These are phyloP conservation scores for Barbus barbus DNA, from an alignment of 2,113 vertebrate genomes.

Conservation along the genomic window DNA sequence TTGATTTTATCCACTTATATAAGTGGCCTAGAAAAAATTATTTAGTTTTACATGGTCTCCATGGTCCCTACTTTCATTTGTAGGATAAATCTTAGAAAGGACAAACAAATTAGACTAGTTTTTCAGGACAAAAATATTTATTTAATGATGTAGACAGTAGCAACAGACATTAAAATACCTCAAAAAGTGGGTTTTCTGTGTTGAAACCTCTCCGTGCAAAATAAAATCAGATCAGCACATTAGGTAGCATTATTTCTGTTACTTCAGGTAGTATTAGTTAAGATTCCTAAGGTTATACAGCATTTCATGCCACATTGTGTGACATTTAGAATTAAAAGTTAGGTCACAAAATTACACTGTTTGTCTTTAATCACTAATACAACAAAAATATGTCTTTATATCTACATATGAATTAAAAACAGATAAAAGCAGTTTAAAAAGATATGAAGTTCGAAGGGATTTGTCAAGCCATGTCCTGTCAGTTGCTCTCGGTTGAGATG, in stretches of 20 bases:
- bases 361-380: not conserved
- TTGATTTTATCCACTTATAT: too few species aligned
- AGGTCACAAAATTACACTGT: not conserved
- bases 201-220: too few species aligned
- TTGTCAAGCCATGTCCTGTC: constrained; percentile 42
- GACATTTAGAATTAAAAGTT: not conserved
- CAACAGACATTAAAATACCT: not conserved
- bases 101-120: not conserved
- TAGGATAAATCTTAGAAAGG: not conserved
- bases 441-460: too few species aligned
- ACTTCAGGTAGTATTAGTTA: constrained; percentile 5
- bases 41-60: too few species aligned
- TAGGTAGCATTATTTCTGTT: not conserved
- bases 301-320: not conserved
- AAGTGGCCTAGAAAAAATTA: too few species aligned
- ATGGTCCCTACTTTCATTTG: too few species aligned
- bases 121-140: not conserved
- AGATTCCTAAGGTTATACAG: not conserved
- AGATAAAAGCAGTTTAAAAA: not conserved
- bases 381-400: not conserved
- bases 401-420: not conserved
- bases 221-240: too few species aligned
- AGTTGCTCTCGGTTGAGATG: constrained; percentile 61
- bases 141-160: not conserved
- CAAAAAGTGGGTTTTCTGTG: not conserved